A percentile compares a stretch with the other conserved stretches of the same genome.
These are phyloP conservation scores for Sinocyclocheilus maitianheensis DNA, from an alignment of 2,113 vertebrate genomes.

Conservation along the genomic window DNA sequence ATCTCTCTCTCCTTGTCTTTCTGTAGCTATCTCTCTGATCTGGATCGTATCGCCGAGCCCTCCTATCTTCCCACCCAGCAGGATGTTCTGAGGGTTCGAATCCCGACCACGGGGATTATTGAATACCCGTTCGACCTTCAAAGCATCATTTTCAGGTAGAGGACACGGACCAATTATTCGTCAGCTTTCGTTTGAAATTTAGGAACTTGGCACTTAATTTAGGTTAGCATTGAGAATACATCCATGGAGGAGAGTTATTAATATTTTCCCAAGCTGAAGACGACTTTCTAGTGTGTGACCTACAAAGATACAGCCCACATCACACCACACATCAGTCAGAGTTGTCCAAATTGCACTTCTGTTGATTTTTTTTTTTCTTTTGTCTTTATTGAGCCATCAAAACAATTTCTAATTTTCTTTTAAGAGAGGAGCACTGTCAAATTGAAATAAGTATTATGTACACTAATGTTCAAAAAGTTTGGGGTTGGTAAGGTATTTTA, in stretches of 20 bases:
- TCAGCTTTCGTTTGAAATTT: conserved; percentile 20
- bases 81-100: conserved; percentile 96
- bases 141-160: conserved; percentile 99
- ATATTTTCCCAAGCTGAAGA: conserved; percentile 13
- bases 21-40: conserved; percentile 91
- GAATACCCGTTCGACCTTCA: conserved; percentile 99
- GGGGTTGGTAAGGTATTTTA: not conserved
- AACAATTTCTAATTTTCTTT: not conserved
- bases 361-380: not conserved
- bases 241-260: conserved; percentile 4
- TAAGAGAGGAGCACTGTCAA: not conserved
- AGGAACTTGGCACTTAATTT: not conserved
- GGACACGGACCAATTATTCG: conserved; percentile 40
- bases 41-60: conserved; percentile 91
- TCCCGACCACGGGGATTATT: conserved; percentile 98
- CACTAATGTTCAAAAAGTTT: not conserved
- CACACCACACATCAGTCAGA: not conserved
- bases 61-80: conserved; percentile 98
- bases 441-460: not conserved
- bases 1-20: conserved; percentile 54
- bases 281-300: conserved; percentile 23
- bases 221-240: conserved; percentile 17
- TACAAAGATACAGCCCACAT: conserved; percentile 18
- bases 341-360: not conserved
- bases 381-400: not conserved